Base-by-base conservation (phyloP, 2,888 invertebrate species). In the Pammene aurita region DNA sequence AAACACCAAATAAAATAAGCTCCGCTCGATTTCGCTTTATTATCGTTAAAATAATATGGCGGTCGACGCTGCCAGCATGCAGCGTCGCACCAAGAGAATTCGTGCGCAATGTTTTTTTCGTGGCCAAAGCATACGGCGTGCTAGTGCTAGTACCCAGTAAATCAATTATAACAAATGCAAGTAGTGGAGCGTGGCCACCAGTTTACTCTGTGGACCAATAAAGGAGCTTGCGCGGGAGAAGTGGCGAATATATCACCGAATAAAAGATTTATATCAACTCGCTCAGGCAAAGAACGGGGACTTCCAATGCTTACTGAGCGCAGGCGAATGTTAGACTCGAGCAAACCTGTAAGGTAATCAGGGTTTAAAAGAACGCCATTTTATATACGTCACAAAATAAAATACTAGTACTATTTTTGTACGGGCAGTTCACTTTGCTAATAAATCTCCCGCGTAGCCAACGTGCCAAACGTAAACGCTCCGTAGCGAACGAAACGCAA, bases 241-340 rank as follows among this genome's bases (percentile, higher is more conserved):
- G 68, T 64, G 63, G 68, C 44, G 64, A 64, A 68, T 68, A 64
- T 68, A 68, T 68, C 63, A 68, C 52, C 57, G 68, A 68, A 68
- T 68, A 64, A 68, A 68, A 68, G 68, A 64, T 68, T 68, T 68
- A 68, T 68, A 52, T 52, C 18, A n/a, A 62, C 61, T 52, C 42
- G 63, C 57, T 52, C 62, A 68, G 68, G 63, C 68, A 52, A 61
- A 57, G 57, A 63, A 48, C 52, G 13, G n/a, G 13, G 10, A 34
- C n/a, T 50, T 34, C 2, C 7, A 7, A 7, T 2, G 34, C 54
- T 34, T 34, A 5, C 34, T 13, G 54, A 34, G 34, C 13, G 11
- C 2, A 50, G 26, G 48, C 9, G 10, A 52, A 13, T 9, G 13
- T 54, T n/a, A 1, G 2, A 34, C 7, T 34, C 54, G 2, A 54